A percentile compares a stretch with the other conserved stretches of the same genome.
phyloP scores from a whole-genome alignment of 2,888 invertebrate species.

The Lochmaea crataegi region DNA sequence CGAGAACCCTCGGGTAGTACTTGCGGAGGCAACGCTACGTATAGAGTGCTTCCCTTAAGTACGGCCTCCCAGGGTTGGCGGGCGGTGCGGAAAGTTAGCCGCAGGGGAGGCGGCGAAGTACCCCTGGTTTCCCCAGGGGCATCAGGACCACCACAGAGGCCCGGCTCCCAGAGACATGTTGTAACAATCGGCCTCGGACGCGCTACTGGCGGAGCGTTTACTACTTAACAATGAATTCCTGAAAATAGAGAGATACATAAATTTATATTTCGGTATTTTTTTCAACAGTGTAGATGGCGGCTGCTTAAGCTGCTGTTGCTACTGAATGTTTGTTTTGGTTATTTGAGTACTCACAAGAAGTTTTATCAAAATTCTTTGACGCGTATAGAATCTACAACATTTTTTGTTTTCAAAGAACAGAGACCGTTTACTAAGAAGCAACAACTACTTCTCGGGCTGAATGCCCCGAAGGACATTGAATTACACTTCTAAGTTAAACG shows the following conservation, averaged over 20 bases:
- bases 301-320: no score
- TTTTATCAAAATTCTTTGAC: no score
- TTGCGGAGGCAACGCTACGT: constrained; percentile 88
- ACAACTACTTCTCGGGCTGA: no score
- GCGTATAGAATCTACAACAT: no score
- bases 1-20: constrained; percentile 92
- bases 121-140: constrained; percentile 88
- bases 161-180: constrained; percentile 95
- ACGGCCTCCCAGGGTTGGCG: constrained; percentile 64
- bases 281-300: no score
- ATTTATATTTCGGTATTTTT: no score
- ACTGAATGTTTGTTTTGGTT: no score
- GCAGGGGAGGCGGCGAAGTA: constrained; percentile 64
- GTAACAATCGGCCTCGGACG: constrained; percentile 79
- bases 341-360: no score
- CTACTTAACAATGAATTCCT: constrained; percentile 58
- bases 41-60: constrained; percentile 79
- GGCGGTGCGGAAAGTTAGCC: constrained; percentile 65
- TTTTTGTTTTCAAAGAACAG: no score
- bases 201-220: constrained; percentile 77
- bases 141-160: constrained; percentile 99
- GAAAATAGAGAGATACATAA: constrained; percentile 8
- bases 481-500: no score
- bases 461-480: no score
- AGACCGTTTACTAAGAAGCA: no score